Percentiles rank a stretch among this genome's conserved stretches.
Conservation (phyloP, 2,113 vertebrate genomes). For the Perca fluviatilis region DNA sequence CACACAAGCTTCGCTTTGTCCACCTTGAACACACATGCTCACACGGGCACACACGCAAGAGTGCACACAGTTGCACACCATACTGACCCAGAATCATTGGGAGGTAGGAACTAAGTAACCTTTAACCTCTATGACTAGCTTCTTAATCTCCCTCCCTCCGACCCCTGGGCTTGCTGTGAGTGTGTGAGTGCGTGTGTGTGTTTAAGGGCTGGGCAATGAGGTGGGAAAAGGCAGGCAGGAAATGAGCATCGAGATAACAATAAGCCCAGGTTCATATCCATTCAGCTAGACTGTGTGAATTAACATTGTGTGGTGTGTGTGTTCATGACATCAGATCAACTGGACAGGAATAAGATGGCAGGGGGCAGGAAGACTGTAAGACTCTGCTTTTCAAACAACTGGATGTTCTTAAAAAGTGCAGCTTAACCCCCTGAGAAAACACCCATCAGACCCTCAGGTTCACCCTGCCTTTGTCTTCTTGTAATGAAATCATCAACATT, state of each 20-base stretch:
- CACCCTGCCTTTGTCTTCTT: conserved; percentile 42
- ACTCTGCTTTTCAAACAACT: conserved; percentile 54
- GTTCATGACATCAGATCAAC: conserved; percentile 44
- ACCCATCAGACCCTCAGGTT: conserved; percentile 27
- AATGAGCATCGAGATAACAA: conserved; percentile 82
- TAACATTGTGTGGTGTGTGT: conserved; percentile 37
- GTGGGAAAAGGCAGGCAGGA: conserved; percentile 80
- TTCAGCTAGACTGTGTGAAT: conserved; percentile 71
- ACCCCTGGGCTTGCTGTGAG: conserved; percentile 35
- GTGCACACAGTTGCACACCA: conserved; percentile 52
- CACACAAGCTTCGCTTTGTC: conserved; percentile 74
- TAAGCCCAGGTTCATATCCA: conserved; percentile 74
- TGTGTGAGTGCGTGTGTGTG: conserved; percentile 33
- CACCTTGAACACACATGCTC: conserved; percentile 49
- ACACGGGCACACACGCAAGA: conserved; percentile 27
- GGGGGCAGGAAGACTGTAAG: conserved; percentile 67
- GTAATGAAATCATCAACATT: conserved; percentile 46
- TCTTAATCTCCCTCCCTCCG: conserved; percentile 70
- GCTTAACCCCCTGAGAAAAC: conserved; percentile 61
- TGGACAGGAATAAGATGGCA: conserved; percentile 42
- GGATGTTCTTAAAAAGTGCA: conserved; percentile 57
- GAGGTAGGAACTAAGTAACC: conserved; percentile 66
- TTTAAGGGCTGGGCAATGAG: conserved; percentile 65
- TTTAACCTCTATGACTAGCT: conserved; percentile 66
- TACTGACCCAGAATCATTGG: conserved; percentile 56